A percentile compares a stretch with the other conserved stretches of the same genome.
Conservation (phyloP, 64 coral and sea anemone species). For the Platygyra sinensis region DNA sequence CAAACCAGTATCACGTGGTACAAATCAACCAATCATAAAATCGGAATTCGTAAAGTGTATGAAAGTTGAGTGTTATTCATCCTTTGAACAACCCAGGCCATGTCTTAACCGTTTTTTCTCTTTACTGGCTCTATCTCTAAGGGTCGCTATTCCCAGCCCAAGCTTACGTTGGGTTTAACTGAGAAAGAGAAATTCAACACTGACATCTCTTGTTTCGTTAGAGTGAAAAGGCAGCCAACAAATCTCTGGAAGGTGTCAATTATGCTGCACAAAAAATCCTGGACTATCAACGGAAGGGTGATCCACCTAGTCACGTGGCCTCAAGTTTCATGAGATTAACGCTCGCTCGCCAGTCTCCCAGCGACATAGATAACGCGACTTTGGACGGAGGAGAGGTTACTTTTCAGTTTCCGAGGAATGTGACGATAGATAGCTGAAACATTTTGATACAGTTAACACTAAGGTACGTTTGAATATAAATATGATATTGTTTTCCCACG, state of each 20-base stretch:
- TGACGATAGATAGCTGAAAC: slow-evolving; percentile 3
- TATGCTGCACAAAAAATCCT: slow-evolving; percentile 49
- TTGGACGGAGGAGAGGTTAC: slow-evolving; percentile 13
- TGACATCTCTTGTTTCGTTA: background rate
- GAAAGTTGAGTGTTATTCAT: too few relatives aligned
- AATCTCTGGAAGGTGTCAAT: slow-evolving; percentile 38
- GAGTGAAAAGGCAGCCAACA: slow-evolving; percentile 33
- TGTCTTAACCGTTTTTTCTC: too few relatives aligned
- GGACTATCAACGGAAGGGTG: slow-evolving; percentile 9
- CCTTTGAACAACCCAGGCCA: too few relatives aligned
- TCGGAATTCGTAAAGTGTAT: too few relatives aligned
- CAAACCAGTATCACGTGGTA: too few relatives aligned
- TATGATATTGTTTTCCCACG: too few relatives aligned
- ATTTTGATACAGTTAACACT: slow-evolving; percentile 27
- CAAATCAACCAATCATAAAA: too few relatives aligned
- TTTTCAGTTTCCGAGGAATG: slow-evolving; percentile 16
- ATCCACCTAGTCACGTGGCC: slow-evolving; percentile 16
- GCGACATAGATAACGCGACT: slow-evolving; percentile 1
- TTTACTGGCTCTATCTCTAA: too few relatives aligned
- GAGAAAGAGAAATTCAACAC: background rate
- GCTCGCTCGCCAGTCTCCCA: slow-evolving; percentile 25
- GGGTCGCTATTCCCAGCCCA: too few relatives aligned
- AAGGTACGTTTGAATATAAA: slow-evolving; percentile 7
- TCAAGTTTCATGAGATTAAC: slow-evolving; percentile 10
- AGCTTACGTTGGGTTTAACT: too few relatives aligned